Evolutionary conservation across 2,113 vertebrate genomes (phyloP), one percentile per base, ranked within the genome.

Genomic region (Ptilonorhynchus violaceus): DNA sequence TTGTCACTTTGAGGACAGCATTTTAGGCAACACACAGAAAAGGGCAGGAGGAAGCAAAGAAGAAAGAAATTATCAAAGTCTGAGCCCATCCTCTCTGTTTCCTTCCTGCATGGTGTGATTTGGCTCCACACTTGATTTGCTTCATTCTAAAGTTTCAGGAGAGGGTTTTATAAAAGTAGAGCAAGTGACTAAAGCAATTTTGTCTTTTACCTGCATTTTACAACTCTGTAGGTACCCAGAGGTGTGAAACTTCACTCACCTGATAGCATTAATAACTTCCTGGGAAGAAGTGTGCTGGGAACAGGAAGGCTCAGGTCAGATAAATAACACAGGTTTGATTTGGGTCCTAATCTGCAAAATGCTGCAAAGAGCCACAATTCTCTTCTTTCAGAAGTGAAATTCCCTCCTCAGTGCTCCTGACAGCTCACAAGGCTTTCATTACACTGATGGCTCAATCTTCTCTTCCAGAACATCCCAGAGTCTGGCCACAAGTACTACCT

Each of bases 401-500:
- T 27, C 28, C 56, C 44, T 30, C 39, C 69, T 19, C 39, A 6
- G 37, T 0, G 5, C 80, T 67, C 19, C 41, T 7, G 10, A 10
- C 39, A 37, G 55, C 7, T 16, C 2, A 0, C 3, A 1, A 75
- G 8, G 39, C 33, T 67, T 4, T 5, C 10, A 70, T 24, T 9
- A 21, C 24, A 6, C 59, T 58, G 49, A 41, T 11, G 27, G 28
- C 53, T 67, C 21, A 53, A 25, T 19, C 81, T 25, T 97, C 16
- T 97, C 30, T 98, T 97, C 7, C 97, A 98, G 98, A 20, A 28
- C 37, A 95, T 95, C 55, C 92, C 93, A 16, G 91, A 84, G 50
- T 55, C 88, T 5, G 98, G 97, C 18, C 77, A 74, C 62, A 96
- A 97, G 88, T 97, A 97, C 6, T 97, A 97, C 75, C 33, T 98